A percentile compares a stretch with the other conserved stretches of the same genome.
Evolutionary conservation across 2,888 invertebrate species (phyloP).

Genomic region (Pseudococcus viburni): DNA sequence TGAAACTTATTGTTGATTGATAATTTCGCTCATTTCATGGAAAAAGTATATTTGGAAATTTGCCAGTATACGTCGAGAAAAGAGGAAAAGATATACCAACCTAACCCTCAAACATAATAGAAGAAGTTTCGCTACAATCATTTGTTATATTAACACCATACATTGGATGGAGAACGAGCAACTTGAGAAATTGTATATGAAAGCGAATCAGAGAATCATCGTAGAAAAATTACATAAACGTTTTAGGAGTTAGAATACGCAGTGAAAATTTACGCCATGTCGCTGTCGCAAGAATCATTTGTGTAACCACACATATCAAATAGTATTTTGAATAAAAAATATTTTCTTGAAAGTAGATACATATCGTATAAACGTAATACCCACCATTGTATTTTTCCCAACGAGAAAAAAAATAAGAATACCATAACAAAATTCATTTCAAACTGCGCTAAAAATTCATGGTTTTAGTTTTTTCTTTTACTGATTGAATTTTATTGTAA

Average conservation of each 20-base stretch:
- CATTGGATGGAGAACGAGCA: background rate
- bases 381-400: background rate
- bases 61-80: background rate
- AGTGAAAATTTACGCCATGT: background rate
- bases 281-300: background rate
- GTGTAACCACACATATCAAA: background rate
- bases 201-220: background rate
- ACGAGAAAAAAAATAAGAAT: background rate
- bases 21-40: background rate
- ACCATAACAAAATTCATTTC: background rate
- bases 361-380: background rate
- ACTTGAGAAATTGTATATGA: background rate
- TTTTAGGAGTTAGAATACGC: background rate
- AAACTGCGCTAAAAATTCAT: background rate
- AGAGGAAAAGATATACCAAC: background rate
- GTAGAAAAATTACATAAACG: background rate
- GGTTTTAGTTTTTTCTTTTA: background rate
- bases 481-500: slow-evolving; percentile 14
- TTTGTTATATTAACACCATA: slow-evolving; percentile 1
- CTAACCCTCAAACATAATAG: background rate
- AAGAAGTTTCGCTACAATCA: slow-evolving; percentile 12
- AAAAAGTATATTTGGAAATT: slow-evolving; percentile 13
- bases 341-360: background rate
- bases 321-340: background rate
- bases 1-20: background rate